phyloP scores from a whole-genome alignment of 2,113 vertebrate genomes.

The Hylia prasina region DNA sequence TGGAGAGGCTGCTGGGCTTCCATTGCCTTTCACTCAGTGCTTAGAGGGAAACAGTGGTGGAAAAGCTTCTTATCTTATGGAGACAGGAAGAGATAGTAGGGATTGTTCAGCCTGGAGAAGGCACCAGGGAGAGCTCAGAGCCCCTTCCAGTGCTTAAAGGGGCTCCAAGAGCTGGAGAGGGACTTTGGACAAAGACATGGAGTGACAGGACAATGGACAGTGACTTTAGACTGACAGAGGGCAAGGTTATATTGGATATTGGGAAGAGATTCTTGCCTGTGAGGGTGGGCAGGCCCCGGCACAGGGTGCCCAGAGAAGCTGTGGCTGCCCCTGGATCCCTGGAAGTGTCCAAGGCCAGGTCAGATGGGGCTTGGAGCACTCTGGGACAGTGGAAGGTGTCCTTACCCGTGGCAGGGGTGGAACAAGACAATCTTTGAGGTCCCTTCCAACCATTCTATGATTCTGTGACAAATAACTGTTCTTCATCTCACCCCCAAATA shows the following conservation, averaged over 20 bases:
- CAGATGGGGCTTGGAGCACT: accelerated
- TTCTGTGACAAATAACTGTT: background rate
- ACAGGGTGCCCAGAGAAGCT: background rate
- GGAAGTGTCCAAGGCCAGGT: accelerated
- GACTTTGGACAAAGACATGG: no score
- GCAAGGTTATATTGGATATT: no score
- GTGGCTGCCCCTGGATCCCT: background rate
- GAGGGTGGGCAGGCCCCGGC: accelerated
- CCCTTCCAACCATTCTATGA: background rate
- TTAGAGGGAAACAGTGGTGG: background rate
- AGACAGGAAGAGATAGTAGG: background rate
- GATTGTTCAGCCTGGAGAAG: background rate
- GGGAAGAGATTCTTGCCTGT: accelerated
- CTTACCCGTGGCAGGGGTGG: background rate
- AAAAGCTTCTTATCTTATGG: background rate
- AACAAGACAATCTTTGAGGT: background rate
- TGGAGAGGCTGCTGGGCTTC: background rate
- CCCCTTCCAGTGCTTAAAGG: background rate
- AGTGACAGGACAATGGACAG: background rate
- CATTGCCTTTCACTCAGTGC: background rate
- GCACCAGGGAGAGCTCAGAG: background rate
- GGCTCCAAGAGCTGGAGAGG: background rate
- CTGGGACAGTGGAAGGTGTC: background rate
- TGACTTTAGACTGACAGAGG: background rate
- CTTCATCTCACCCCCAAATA: background rate